A percentile compares a stretch with the other conserved stretches of the same genome.
Evolutionary conservation across 2,797 vertebrate species (phyloP).

Genomic region (Nyctibius grandis): DNA sequence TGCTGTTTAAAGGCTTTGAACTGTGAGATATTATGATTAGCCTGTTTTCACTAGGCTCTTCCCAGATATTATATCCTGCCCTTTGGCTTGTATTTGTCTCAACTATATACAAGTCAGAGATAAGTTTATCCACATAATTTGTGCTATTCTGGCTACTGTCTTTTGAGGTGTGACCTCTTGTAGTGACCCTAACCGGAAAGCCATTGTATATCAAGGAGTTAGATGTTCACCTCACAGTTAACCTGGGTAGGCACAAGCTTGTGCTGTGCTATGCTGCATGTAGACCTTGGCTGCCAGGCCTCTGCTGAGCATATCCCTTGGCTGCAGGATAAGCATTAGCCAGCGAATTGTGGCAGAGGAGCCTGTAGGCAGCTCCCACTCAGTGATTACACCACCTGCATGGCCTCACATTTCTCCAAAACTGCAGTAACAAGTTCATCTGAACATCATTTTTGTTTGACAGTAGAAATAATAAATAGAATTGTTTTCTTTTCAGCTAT

Average conservation of each 20-base stretch:
- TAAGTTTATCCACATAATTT: neutral
- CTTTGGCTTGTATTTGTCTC: neutral
- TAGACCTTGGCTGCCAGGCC: neutral
- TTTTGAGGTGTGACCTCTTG: neutral
- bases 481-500: neutral
- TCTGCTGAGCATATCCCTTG: neutral
- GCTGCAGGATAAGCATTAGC: neutral
- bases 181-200: neutral
- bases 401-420: neutral
- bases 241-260: no score
- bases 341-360: neutral
- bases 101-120: neutral
- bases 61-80: neutral
- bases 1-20: neutral
- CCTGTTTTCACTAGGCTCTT: neutral
- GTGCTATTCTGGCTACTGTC: neutral
- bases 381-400: neutral
- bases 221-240: neutral
- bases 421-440: neutral
- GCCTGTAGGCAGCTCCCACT: neutral
- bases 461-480: neutral
- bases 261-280: fast-evolving
- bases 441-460: neutral
- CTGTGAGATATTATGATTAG: neutral
- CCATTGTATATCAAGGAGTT: neutral